A percentile compares a stretch with the other conserved stretches of the same genome.
Conservation (phyloP, 2,797 vertebrate genomes). For the Margarornis squamiger region DNA sequence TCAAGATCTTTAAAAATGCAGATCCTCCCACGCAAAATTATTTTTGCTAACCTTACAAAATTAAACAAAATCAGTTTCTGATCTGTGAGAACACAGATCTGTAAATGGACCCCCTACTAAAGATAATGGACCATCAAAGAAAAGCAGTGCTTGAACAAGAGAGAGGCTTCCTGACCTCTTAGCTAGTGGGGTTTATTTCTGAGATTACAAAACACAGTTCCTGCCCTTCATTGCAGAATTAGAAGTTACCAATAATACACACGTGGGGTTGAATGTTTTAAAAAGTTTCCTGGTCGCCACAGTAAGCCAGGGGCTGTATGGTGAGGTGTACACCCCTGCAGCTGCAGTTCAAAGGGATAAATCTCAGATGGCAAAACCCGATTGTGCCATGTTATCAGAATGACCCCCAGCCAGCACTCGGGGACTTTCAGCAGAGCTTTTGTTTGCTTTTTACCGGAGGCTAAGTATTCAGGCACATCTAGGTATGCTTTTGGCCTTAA, state of each 20-base stretch:
- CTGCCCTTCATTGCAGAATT: background rate
- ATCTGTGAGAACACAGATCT: background rate
- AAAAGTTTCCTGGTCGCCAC: background rate
- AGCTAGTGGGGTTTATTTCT: background rate
- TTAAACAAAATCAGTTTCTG: background rate
- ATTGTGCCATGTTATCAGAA: background rate
- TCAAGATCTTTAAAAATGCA: background rate
- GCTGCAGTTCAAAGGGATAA: background rate
- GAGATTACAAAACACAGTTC: background rate
- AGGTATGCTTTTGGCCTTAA: background rate
- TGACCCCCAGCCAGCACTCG: background rate
- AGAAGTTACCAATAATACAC: background rate
- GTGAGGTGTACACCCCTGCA: background rate
- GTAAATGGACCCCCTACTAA: background rate
- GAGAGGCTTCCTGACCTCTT: background rate
- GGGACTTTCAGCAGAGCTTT: background rate
- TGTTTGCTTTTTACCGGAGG: background rate
- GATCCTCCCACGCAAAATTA: background rate
- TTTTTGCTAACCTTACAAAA: background rate
- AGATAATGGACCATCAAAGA: background rate
- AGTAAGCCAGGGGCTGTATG: accelerated
- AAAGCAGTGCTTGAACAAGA: background rate
- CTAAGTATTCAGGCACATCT: background rate
- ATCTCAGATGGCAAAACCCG: background rate
- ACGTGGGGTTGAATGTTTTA: background rate